A percentile compares a stretch with the other conserved stretches of the same genome.
These are phyloP conservation scores for Teleogryllus occipitalis DNA, from an alignment of 1,140 invertebrate species.

Conservation along the genomic window DNA sequence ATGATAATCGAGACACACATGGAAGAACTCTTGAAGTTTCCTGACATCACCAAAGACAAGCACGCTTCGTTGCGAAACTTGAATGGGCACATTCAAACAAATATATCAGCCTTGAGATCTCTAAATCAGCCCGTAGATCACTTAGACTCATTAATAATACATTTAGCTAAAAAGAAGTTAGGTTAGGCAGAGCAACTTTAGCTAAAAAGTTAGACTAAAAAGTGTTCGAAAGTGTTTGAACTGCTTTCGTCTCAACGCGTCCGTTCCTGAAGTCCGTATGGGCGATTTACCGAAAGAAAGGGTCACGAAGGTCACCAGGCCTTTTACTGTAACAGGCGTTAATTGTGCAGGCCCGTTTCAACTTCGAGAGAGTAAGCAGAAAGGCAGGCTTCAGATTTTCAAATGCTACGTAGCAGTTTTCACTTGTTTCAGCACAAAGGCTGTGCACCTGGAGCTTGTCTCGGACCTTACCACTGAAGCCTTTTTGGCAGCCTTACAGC, in stretches of 20 bases:
- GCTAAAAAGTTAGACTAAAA: too few relatives aligned
- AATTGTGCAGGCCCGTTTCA: conserved; percentile 32
- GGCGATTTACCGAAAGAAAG: conserved; percentile 25
- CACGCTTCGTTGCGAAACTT: too few relatives aligned
- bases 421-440: conserved; percentile 29
- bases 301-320: conserved; percentile 21
- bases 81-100: too few relatives aligned
- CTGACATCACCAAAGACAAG: too few relatives aligned
- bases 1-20: too few relatives aligned
- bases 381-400: conserved; percentile 20
- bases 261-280: conserved; percentile 24
- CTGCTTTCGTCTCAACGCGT: conserved; percentile 27
- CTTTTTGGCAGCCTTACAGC: conserved; percentile 25
- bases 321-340: conserved; percentile 32
- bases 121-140: too few relatives aligned
- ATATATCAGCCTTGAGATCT: too few relatives aligned
- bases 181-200: too few relatives aligned
- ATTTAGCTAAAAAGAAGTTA: too few relatives aligned
- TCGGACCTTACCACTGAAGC: conserved; percentile 27
- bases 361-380: conserved; percentile 26
- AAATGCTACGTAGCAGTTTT: conserved; percentile 33
- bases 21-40: too few relatives aligned
- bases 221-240: conserved; percentile 28
- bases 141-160: too few relatives aligned
- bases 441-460: conserved; percentile 32